These are phyloP conservation scores for Meloidogyne exigua DNA, from an alignment of 1,140 invertebrate species.

Conservation along the genomic window DNA sequence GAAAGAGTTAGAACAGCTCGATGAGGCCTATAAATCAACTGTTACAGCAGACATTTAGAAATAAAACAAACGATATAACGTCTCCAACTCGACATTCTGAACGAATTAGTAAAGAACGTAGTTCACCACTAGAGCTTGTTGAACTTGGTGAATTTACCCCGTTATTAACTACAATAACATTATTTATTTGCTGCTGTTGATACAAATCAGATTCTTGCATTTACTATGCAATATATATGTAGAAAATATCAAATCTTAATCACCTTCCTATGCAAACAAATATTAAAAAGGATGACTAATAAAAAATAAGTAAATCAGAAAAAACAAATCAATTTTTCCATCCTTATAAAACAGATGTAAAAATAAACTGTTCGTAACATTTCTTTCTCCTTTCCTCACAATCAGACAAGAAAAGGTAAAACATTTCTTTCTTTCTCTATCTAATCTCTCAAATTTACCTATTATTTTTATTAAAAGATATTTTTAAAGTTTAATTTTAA, in stretches of 20 bases:
- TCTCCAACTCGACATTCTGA: conserved; percentile 48
- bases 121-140: conserved; percentile 34
- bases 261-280: neutral
- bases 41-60: neutral
- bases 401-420: too few relatives aligned
- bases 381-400: too few relatives aligned
- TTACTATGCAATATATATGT: neutral
- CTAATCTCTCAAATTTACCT: neutral
- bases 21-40: conserved; percentile 43
- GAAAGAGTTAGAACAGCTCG: conserved; percentile 61
- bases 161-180: neutral
- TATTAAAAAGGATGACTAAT: too few relatives aligned
- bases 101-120: conserved; percentile 41
- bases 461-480: neutral
- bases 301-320: too few relatives aligned
- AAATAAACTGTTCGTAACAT: too few relatives aligned
- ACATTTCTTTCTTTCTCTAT: neutral
- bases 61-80: conserved; percentile 54
- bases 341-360: too few relatives aligned
- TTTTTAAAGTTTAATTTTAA: too few relatives aligned
- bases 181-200: neutral
- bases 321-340: too few relatives aligned
- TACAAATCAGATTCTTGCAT: neutral
- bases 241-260: neutral
- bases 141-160: neutral